phyloP scores from a whole-genome alignment of 2,888 invertebrate genomes.

The Uloborus plumipes region DNA sequence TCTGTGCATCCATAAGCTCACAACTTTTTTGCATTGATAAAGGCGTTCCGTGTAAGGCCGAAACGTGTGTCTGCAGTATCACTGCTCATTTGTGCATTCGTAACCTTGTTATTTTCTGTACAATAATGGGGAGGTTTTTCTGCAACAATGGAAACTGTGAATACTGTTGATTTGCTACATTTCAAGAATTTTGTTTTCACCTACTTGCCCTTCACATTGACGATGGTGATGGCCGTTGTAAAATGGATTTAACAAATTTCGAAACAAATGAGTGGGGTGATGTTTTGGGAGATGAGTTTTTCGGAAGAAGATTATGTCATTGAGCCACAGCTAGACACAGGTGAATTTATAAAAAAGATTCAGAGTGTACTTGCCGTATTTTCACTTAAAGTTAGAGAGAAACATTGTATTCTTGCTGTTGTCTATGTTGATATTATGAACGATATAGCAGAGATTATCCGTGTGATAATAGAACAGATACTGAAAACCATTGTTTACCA shows the following conservation, averaged over 20 bases:
- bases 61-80: too few species aligned
- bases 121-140: too few species aligned
- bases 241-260: not conserved
- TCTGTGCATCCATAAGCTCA: too few species aligned
- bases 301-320: not conserved
- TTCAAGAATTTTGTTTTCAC: not conserved
- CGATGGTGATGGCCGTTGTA: not conserved
- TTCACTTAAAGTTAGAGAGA: not conserved
- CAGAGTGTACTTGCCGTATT: not conserved
- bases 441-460: not conserved
- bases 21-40: too few species aligned
- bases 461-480: not conserved
- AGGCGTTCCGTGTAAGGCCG: too few species aligned
- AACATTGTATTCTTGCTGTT: not conserved
- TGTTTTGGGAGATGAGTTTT: not conserved
- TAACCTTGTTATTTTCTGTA: too few species aligned
- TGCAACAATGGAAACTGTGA: not conserved
- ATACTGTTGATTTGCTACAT: not conserved
- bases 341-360: not conserved
- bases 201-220: not conserved
- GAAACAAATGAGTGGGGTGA: slow-evolving; percentile 8
- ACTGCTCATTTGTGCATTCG: too few species aligned
- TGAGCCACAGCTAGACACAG: not conserved
- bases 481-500: not conserved
- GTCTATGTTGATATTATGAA: slow-evolving; percentile 2